Evolutionary conservation across 1,140 invertebrate species (phyloP).

Genomic region (Aphaenogaster ashmeadi): DNA sequence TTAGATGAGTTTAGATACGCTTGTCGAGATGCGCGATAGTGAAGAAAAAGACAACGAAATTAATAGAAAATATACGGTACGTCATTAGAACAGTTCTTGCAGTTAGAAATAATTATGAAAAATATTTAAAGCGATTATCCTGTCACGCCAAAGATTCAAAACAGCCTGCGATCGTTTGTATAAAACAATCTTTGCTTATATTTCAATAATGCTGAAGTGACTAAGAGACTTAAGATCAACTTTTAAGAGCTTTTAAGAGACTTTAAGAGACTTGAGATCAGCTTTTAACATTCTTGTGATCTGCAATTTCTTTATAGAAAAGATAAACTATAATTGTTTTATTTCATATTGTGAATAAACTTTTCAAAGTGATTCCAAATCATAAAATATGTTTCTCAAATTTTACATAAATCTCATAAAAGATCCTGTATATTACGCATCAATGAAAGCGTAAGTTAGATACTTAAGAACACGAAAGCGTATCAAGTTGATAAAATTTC

Average conservation of each 20-base stretch:
- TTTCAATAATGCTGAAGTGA: neutral
- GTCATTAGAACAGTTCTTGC: neutral
- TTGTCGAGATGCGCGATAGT: neutral
- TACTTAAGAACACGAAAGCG: neutral
- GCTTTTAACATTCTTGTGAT: neutral
- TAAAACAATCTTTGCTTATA: neutral
- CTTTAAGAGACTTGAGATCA: neutral
- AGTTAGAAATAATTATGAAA: neutral
- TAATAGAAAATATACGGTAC: neutral
- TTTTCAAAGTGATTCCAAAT: neutral
- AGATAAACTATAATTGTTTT: neutral
- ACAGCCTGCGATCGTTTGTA: neutral
- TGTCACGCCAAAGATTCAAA: neutral
- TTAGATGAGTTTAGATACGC: neutral
- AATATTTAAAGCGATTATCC: neutral
- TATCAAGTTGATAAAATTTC: neutral
- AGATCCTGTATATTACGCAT: neutral
- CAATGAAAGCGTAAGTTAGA: neutral
- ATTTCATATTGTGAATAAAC: neutral
- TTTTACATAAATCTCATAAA: neutral
- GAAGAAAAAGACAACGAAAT: neutral
- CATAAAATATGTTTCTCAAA: neutral
- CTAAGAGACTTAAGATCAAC: neutral
- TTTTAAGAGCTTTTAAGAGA: neutral
- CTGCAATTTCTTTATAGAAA: neutral